A percentile compares a stretch with the other conserved stretches of the same genome.
phyloP scores from a whole-genome alignment of 2,113 vertebrate genomes.

The Sinosuthora webbiana region DNA sequence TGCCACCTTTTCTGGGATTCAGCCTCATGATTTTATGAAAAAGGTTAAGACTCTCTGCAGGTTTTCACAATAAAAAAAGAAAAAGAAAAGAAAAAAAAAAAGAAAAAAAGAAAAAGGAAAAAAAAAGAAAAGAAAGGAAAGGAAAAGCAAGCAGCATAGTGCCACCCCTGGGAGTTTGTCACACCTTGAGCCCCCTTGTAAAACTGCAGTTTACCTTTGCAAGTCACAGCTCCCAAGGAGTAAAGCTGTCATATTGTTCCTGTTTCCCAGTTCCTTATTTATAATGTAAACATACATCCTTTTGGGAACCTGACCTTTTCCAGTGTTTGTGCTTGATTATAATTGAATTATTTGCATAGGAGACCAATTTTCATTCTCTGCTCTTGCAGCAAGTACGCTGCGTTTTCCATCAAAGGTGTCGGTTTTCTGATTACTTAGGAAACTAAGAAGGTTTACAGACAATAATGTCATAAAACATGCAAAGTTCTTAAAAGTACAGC shows the following conservation, averaged over 20 bases:
- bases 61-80: neutral
- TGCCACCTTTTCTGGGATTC: neutral
- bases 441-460: constrained; percentile 29
- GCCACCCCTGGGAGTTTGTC: neutral
- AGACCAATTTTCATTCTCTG: constrained; percentile 36
- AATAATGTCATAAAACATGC: constrained; percentile 54
- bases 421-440: constrained; percentile 24
- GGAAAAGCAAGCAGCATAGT: neutral
- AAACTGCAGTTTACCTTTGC: neutral
- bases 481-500: constrained; percentile 13
- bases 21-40: neutral
- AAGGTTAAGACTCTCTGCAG: neutral
- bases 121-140: neutral
- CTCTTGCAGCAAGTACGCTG: neutral
- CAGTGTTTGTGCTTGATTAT: constrained; percentile 19
- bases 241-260: constrained; percentile 41
- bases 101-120: neutral
- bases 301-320: constrained; percentile 56
- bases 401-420: neutral
- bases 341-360: constrained; percentile 62
- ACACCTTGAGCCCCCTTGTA: neutral
- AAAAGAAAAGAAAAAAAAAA: neutral
- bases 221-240: neutral
- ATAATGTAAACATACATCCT: constrained; percentile 48
- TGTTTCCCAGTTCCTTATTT: constrained; percentile 60